Evolutionary conservation across 2,888 invertebrate species (phyloP), one percentile per base, ranked within the genome.

Genomic region (Pachycephus smyrnensis): DNA sequence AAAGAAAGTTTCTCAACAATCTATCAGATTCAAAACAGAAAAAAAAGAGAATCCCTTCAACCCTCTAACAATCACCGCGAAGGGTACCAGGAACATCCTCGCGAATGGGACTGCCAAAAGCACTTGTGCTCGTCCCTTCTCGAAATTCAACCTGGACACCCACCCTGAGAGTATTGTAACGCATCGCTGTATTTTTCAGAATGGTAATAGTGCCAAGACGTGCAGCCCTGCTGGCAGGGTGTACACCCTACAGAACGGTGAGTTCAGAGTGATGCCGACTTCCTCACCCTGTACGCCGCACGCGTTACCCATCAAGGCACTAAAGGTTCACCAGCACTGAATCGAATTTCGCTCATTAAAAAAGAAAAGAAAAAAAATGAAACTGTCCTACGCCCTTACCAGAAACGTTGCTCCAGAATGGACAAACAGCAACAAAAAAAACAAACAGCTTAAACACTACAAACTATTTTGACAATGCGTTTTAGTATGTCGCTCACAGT

Each of bases 101-200:
- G 15, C 9, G 55, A 55, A 6, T 23, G 23, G 23, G 23, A 23
- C 23, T 9, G 23, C 6, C 2, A 9, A 23, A 55, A 23, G 9
- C 9, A 15, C 55, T 9, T 55, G 55, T 55, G 23, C 9, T 9
- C 23, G 23, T 55, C 55, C 55, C 23, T 15, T 55, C 23, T 9
- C 23, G 55, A 55, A 55, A 55, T 55, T 55, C 55, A 55, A 55
- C 23, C 55, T 55, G 9, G 6, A 23, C 55, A 9, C 23, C 55
- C 2, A 23, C 55, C 55, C 55, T 23, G 55, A 55, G 55, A 55
- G 55, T 76, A 40, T 73, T 55, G 31, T 73, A 73, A 35, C 36
- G 73, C 69, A 36, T 76, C 32, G 9, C 11, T 77, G 73, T 81
- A 37, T 79, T 82, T 85, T 86, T 80, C 83, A 85, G 84, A 83